phyloP scores from a whole-genome alignment of 2,113 vertebrate genomes.

The human (Homo sapiens) region DNA sequence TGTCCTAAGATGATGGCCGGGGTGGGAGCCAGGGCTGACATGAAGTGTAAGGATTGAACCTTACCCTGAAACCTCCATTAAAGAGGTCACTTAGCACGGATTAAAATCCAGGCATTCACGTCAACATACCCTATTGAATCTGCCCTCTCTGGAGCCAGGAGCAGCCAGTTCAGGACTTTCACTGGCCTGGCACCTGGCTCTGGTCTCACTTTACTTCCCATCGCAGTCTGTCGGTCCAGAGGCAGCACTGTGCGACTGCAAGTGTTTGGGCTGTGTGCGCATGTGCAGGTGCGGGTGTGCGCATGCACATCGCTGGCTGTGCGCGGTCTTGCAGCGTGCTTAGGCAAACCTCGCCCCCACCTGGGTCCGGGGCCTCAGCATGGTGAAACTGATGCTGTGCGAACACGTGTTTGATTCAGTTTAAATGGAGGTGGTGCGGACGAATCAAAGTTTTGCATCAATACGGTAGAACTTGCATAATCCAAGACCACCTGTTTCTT shows the following conservation, averaged over 20 bases:
- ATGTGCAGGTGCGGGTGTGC: background rate
- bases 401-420: background rate
- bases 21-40: background rate
- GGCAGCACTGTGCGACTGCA: accelerated
- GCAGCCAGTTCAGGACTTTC: background rate
- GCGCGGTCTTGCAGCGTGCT: accelerated
- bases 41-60: background rate
- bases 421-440: background rate
- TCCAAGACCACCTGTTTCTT: background rate
- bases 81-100: background rate
- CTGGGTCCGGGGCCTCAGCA: too few relatives aligned
- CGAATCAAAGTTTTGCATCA: background rate
- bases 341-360: too few relatives aligned
- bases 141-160: background rate
- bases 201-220: accelerated
- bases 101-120: background rate
- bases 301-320: too few relatives aligned
- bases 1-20: too few relatives aligned
- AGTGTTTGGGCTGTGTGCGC: background rate
- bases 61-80: background rate
- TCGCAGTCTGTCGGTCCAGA: accelerated
- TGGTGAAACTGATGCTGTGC: background rate
- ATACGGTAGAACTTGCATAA: background rate
- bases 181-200: background rate
- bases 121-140: background rate